phyloP scores from a whole-genome alignment of 1,140 invertebrate genomes.

The Melipona quadrifasciata region DNA sequence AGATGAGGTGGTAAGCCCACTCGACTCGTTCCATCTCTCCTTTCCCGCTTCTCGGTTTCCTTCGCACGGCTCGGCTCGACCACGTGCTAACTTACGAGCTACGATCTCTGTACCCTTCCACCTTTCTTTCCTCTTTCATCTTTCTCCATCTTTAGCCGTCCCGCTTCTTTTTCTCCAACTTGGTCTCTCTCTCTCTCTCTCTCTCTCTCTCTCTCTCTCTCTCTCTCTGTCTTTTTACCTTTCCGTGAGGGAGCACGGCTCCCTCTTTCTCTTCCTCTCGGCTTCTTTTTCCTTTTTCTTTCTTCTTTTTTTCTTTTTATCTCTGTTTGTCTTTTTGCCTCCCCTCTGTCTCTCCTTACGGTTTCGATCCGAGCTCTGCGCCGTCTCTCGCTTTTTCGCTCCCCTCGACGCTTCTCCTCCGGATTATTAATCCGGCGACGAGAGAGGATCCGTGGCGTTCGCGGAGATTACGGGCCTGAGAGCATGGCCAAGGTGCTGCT shows the following conservation, averaged over 20 bases:
- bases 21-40: slow-evolving; percentile 70
- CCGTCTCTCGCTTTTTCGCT: slow-evolving; percentile 63
- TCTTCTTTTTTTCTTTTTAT: slow-evolving; percentile 37
- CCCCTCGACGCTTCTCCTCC: slow-evolving; percentile 42
- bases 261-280: neutral
- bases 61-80: slow-evolving; percentile 73
- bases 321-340: slow-evolving; percentile 34
- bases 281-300: neutral
- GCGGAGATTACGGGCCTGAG: slow-evolving; percentile 61
- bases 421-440: slow-evolving; percentile 70
- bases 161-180: neutral
- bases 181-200: neutral
- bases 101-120: slow-evolving; percentile 72
- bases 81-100: slow-evolving; percentile 81
- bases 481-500: slow-evolving; percentile 63
- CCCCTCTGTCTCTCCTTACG: slow-evolving; percentile 45
- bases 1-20: slow-evolving; percentile 67
- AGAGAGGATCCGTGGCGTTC: slow-evolving; percentile 63
- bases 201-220: neutral
- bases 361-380: slow-evolving; percentile 44
- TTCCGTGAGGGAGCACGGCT: neutral
- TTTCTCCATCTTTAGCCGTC: slow-evolving; percentile 37
- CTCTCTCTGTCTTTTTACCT: slow-evolving; percentile 3
- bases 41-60: slow-evolving; percentile 70
- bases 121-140: slow-evolving; percentile 61